Evolutionary conservation across 2,113 vertebrate genomes (phyloP).

Genomic region (Triplophysa siluroides): DNA sequence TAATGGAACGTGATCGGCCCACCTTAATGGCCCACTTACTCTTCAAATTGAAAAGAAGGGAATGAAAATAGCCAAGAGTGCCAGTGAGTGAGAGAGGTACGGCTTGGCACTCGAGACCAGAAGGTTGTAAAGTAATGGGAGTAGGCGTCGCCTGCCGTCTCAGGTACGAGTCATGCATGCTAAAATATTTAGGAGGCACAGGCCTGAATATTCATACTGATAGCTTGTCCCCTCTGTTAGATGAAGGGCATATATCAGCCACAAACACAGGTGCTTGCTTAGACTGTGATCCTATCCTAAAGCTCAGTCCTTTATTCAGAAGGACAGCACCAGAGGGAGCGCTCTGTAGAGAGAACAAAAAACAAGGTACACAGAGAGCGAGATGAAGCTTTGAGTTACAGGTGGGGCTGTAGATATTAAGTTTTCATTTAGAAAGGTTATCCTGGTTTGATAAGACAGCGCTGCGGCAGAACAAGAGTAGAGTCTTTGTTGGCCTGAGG

Average conservation of each 20-base stretch:
- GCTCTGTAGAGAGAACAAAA: not conserved
- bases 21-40: constrained; percentile 53
- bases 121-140: constrained; percentile 28
- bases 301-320: constrained; percentile 8
- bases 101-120: not conserved
- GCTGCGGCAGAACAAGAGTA: not conserved
- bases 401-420: not conserved
- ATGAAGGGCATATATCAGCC: constrained; percentile 49
- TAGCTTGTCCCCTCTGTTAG: constrained; percentile 37
- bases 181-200: constrained; percentile 31
- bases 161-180: constrained; percentile 23
- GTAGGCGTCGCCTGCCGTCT: not conserved
- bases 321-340: constrained; percentile 15
- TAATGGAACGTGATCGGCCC: constrained; percentile 54
- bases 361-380: not conserved
- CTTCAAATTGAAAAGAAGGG: constrained; percentile 59
- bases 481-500: constrained; percentile 2
- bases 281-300: not conserved
- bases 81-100: not conserved
- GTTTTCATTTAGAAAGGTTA: not conserved
- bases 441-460: constrained; percentile 17
- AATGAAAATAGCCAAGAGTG: constrained; percentile 4
- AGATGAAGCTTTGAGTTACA: not conserved
- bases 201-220: constrained; percentile 19
- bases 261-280: constrained; percentile 32